phyloP scores from a whole-genome alignment of 2,797 vertebrate genomes.

The Spinus olivaceus region DNA sequence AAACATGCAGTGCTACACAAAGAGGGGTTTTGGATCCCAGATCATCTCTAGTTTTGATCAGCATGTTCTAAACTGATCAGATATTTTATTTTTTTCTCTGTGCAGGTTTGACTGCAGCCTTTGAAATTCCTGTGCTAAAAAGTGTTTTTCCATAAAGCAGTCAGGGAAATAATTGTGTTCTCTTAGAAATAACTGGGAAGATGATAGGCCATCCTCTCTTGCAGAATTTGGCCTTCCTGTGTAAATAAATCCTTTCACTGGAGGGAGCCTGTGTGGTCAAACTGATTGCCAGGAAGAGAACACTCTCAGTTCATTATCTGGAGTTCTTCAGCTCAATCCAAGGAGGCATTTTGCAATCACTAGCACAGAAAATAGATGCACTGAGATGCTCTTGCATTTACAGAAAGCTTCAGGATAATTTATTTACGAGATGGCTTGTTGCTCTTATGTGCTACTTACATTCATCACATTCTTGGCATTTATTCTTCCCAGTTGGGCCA shows the following conservation, averaged over 20 bases:
- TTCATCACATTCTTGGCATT: slow-evolving; percentile 15
- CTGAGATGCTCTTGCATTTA: background rate
- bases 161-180: background rate
- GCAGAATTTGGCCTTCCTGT: background rate
- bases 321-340: background rate
- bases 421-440: slow-evolving; percentile 37
- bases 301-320: background rate
- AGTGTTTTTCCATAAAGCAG: background rate
- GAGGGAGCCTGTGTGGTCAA: background rate
- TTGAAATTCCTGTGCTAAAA: background rate
- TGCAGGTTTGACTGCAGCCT: background rate
- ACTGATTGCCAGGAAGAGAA: background rate
- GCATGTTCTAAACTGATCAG: background rate
- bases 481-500: background rate
- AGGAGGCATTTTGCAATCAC: background rate
- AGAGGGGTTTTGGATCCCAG: background rate
- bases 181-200: background rate
- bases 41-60: background rate
- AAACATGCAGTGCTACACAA: background rate
- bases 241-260: background rate
- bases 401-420: slow-evolving; percentile 20
- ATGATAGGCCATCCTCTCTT: background rate
- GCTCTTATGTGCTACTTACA: background rate
- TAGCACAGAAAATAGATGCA: slow-evolving; percentile 18
- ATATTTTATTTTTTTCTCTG: background rate